A percentile compares a stretch with the other conserved stretches of the same genome.
Evolutionary conservation across 1,140 invertebrate species (phyloP).

Genomic region (Sycophaga agraensis): DNA sequence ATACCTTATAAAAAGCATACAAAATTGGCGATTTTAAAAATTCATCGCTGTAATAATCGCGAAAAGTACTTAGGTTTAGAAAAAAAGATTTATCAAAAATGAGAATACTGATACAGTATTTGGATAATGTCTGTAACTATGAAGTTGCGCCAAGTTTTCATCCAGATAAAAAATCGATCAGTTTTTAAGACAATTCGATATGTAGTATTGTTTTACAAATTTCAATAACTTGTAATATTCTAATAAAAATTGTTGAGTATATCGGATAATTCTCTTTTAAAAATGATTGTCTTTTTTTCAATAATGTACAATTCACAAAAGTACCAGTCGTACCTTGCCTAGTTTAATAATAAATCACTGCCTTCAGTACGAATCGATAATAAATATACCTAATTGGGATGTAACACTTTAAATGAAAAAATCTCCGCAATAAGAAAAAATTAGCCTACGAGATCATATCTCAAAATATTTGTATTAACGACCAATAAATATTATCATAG

Average conservation of each 20-base stretch:
- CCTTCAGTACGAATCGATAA: constrained; percentile 4
- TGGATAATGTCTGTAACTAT: constrained; percentile 35
- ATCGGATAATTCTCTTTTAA: neutral
- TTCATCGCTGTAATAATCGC: constrained; percentile 29
- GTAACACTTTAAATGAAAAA: neutral
- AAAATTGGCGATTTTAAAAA: constrained; percentile 33
- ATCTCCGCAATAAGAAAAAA: constrained; percentile 4
- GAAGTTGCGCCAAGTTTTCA: constrained; percentile 40
- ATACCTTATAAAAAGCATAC: constrained; percentile 36
- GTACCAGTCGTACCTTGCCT: constrained; percentile 3
- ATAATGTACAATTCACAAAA: constrained; percentile 22
- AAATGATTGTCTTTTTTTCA: constrained; percentile 12
- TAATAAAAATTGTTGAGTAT: too few species aligned
- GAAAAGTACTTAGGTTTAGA: constrained; percentile 32
- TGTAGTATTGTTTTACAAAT: constrained; percentile 14
- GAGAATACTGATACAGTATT: constrained; percentile 49
- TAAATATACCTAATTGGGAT: constrained; percentile 12
- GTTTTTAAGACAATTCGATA: constrained; percentile 11
- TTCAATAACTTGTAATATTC: too few species aligned
- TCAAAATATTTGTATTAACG: constrained; percentile 1
- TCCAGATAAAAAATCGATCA: neutral
- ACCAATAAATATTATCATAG: constrained; percentile 10
- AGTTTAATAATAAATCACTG: constrained; percentile 23
- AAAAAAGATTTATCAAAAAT: constrained; percentile 34
- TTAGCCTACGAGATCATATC: constrained; percentile 11